Conservation (phyloP, 2,888 invertebrate genomes). For the Phorcus lineatus region DNA sequence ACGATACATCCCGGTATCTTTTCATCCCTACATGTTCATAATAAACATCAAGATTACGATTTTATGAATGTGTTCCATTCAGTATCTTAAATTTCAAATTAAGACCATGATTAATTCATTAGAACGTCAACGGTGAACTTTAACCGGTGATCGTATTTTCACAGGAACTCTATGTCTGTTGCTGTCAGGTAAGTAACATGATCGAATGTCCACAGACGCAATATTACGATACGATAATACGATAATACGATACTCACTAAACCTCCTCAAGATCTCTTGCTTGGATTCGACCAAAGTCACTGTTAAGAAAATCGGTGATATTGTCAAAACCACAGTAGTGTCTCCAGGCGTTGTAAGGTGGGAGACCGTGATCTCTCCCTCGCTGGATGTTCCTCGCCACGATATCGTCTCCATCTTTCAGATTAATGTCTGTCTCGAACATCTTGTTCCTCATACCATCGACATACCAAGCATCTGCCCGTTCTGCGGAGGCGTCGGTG, state of each 20-base stretch:
- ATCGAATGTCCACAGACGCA: no score
- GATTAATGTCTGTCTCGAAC: not conserved
- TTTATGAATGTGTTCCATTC: no score
- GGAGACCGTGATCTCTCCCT: conserved; percentile 29
- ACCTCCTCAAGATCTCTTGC: not conserved
- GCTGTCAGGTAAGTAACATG: no score
- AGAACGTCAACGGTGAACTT: no score
- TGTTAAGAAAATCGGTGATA: not conserved
- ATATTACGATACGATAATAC: no score
- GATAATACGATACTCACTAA: not conserved
- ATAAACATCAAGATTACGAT: no score
- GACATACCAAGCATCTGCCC: conserved; percentile 13
- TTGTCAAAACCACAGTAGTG: conserved; percentile 9
- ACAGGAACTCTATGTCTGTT: no score
- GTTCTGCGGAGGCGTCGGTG: not conserved
- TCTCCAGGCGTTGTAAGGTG: conserved; percentile 31
- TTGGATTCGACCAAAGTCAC: not conserved
- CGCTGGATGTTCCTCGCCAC: conserved; percentile 29
- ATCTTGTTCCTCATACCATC: conserved; percentile 19
- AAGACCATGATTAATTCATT: no score
- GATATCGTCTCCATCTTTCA: not conserved
- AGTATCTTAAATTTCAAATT: no score
- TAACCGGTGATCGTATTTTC: no score
- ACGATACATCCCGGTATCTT: no score
- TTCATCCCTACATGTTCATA: no score